phyloP scores from a whole-genome alignment of 2,113 vertebrate species.

The Anser brachyrhynchus region DNA sequence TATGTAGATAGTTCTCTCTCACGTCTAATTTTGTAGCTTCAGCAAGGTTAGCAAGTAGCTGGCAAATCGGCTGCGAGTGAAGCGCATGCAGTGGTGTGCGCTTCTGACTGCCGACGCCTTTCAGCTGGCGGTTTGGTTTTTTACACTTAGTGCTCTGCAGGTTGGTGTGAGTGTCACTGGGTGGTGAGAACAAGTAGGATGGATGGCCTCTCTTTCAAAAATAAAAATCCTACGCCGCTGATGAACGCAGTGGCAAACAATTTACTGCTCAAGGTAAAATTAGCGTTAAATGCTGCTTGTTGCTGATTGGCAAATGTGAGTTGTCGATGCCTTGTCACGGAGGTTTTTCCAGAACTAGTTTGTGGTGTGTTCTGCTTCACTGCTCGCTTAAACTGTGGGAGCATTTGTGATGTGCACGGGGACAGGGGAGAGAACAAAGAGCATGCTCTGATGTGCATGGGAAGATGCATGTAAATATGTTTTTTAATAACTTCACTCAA shows the following conservation, averaged over 20 bases:
- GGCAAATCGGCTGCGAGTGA: too few relatives aligned
- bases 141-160: neutral
- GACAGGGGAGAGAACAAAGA: neutral
- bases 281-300: neutral
- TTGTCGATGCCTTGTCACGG: neutral
- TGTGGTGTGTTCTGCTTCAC: neutral
- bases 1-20: neutral
- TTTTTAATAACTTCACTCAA: neutral
- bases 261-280: slow-evolving; percentile 5
- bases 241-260: neutral
- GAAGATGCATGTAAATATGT: neutral
- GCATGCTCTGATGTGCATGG: neutral
- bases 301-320: neutral
- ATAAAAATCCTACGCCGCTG: neutral
- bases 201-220: neutral
- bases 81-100: neutral
- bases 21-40: neutral
- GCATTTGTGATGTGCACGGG: neutral
- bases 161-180: neutral
- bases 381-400: neutral
- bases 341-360: neutral
- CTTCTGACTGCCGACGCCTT: neutral
- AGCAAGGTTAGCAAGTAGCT: neutral
- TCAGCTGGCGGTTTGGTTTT: neutral
- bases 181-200: neutral